Evolutionary conservation across 2,797 vertebrate genomes (phyloP), one percentile per base, ranked within the genome.

Genomic region (Apogon hyalosoma): DNA sequence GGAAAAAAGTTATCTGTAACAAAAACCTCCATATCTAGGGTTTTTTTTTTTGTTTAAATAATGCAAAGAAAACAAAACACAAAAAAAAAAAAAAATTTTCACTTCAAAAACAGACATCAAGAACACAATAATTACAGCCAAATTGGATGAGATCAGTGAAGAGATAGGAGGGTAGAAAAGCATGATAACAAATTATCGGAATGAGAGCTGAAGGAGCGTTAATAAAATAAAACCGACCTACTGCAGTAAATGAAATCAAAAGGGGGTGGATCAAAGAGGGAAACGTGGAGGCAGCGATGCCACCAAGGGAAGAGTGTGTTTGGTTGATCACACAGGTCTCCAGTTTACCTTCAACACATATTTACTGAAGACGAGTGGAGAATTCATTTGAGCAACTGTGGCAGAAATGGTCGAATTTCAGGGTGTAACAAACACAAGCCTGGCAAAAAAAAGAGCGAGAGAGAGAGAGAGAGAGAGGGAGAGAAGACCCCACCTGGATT

Each of bases 221-320:
- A 80, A 86, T 71, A 75, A 74, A 84, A 75, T 51, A 69, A 85
- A 87, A 60, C 39, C 39, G 15, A 82, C 71, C 73, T 38, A 8
- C 64, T 67, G 63, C 63, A 63, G 59, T 43, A 71, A 85, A 85
- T 64, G 33, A 72, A 84, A 83, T 82, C 59, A 82, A 82, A 84
- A 83, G 81, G 33, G 33, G 33, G 9, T 36, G 33, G 74, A 83
- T 86, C 77, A 83, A 75, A 84, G 71, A 54, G 56, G 57, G 18
- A 28, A 69, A n/a, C 42, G 2, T 53, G 16, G 59, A 76, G 63
- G 53, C 64, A 54, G 43, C 9, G 6, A 58, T 19, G 62, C 77
- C 66, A 63, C 77, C 7, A 58, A 86, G 72, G 63, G 46, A 84
- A 73, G 63, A 8, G 52, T 64, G 39, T 54, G 52, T 67, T 73